Base-by-base conservation (phyloP, 2,797 vertebrate genomes). In the Tangara arthus region DNA sequence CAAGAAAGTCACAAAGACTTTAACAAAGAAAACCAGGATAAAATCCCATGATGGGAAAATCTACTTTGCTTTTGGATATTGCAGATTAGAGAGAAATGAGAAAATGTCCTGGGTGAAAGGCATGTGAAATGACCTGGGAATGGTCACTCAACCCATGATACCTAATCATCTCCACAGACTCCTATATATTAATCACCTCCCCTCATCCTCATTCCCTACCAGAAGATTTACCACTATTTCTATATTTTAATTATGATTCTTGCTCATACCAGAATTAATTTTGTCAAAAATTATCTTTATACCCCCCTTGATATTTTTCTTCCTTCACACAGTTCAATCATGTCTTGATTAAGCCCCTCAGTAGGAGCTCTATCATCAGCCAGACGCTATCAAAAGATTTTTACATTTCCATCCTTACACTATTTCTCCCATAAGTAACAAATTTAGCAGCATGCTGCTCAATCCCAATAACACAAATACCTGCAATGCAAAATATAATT, bases 151-250 rank as follows among this genome's bases (percentile, higher is more conserved):
- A 41, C 4, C 16, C 55, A 82, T 57, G 55, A 47, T 0, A 82
- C 3, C 15, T 6, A 8, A 28, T 44, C 37, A 60, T 56, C 47
- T 44, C 19, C 60, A 22, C 34, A 70, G 21, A 42, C 4, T 63
- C 28, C 19, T 21, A 0, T 27, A 18, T 21, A 61, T 57, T 77
- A 32, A 55, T 63, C 4, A 64, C 2, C 14, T 52, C 5, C 6
- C 8, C 19, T 6, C 2, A 4, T 1, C 4, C 0, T 8, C 4
- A 21, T 26, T n/a, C 12, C 46, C 21, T 49, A 24, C 6, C 35
- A 69, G 41, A 57, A 65, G 7, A 8, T 34, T 92, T 79, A 61
- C 11, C 8, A 32, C 32, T 52, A 11, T 68, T 82, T 85, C 41
- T 22, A 24, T 70, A 46, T 19, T 35, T 9, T 49, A 61, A 32